These are phyloP conservation scores for Lycophotia porphyrea DNA, from an alignment of 2,888 invertebrate genomes.

Conservation along the genomic window DNA sequence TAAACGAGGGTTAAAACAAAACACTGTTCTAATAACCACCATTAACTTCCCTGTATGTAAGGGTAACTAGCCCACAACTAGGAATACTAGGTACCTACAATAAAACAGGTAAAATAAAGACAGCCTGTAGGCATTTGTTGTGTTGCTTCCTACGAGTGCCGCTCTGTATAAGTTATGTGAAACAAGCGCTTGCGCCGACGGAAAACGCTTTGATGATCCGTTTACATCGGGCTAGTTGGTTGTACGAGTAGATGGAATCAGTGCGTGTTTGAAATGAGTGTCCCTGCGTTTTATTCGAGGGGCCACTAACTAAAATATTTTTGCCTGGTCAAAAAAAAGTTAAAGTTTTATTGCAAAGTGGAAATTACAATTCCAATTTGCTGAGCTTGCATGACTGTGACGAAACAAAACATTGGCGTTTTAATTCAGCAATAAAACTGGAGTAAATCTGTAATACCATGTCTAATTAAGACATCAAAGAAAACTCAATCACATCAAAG, in stretches of 20 bases:
- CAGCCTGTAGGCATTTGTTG: slow-evolving; percentile 76
- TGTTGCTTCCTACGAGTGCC: slow-evolving; percentile 73
- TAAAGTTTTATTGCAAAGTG: background rate
- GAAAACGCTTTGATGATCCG: slow-evolving; percentile 76
- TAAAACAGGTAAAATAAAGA: slow-evolving; percentile 75
- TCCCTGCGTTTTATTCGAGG: background rate
- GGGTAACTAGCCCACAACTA: slow-evolving; percentile 41
- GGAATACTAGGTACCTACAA: slow-evolving; percentile 56
- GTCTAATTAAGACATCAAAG: slow-evolving; percentile 5
- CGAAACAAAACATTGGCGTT: background rate
- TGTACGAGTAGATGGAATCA: slow-evolving; percentile 47
- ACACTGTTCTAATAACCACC: slow-evolving; percentile 41
- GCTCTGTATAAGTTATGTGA: slow-evolving; percentile 77
- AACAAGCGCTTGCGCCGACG: slow-evolving; percentile 75
- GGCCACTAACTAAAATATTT: background rate
- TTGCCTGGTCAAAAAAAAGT: background rate
- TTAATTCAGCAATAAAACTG: background rate
- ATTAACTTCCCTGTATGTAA: slow-evolving; percentile 34
- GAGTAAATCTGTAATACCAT: background rate
- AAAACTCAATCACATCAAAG: slow-evolving; percentile 26
- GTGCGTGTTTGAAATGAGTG: background rate
- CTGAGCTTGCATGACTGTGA: background rate
- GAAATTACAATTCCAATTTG: background rate
- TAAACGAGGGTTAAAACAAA: slow-evolving; percentile 31
- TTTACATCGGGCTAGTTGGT: slow-evolving; percentile 67